Percentiles rank a stretch among this genome's conserved stretches.
Conservation (phyloP, 1,140 invertebrate genomes). For the Stratiolaelaps scimitus region DNA sequence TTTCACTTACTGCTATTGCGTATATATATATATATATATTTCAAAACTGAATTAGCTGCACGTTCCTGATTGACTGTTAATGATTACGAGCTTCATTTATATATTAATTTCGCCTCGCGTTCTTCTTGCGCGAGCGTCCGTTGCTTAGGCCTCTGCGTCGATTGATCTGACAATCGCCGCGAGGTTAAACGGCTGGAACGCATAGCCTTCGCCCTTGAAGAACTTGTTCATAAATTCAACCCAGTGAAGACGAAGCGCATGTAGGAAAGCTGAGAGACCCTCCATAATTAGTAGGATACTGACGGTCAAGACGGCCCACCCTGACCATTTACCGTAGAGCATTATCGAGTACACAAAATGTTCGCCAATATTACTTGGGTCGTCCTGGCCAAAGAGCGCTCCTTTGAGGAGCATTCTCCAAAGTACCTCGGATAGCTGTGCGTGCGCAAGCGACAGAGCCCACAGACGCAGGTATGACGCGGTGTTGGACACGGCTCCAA, state of each 20-base stretch:
- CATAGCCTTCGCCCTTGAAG: slow-evolving; percentile 42
- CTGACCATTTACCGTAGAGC: slow-evolving; percentile 44
- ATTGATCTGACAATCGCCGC: too few relatives aligned
- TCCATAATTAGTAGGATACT: slow-evolving; percentile 86
- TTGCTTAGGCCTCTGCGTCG: too few relatives aligned
- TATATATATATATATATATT: too few relatives aligned
- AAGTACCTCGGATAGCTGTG: slow-evolving; percentile 90
- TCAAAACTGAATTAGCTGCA: too few relatives aligned
- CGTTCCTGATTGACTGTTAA: too few relatives aligned
- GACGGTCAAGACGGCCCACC: slow-evolving; percentile 71
- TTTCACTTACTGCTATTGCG: too few relatives aligned
- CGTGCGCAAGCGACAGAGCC: slow-evolving; percentile 85
- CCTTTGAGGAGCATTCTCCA: slow-evolving; percentile 71
- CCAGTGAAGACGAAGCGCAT: slow-evolving; percentile 95
- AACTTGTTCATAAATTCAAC: slow-evolving; percentile 53
- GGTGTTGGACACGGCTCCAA: slow-evolving; percentile 87
- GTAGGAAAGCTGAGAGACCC: slow-evolving; percentile 90
- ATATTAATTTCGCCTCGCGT: too few relatives aligned
- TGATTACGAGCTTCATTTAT: too few relatives aligned
- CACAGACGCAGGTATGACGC: slow-evolving; percentile 88
- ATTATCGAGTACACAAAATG: slow-evolving; percentile 40
- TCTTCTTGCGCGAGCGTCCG: too few relatives aligned
- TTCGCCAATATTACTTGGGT: not conserved
- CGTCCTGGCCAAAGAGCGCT: slow-evolving; percentile 34
- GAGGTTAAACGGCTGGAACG: slow-evolving; percentile 41